Conservation (phyloP, 2,113 vertebrate species). For the Donacobius atricapilla region DNA sequence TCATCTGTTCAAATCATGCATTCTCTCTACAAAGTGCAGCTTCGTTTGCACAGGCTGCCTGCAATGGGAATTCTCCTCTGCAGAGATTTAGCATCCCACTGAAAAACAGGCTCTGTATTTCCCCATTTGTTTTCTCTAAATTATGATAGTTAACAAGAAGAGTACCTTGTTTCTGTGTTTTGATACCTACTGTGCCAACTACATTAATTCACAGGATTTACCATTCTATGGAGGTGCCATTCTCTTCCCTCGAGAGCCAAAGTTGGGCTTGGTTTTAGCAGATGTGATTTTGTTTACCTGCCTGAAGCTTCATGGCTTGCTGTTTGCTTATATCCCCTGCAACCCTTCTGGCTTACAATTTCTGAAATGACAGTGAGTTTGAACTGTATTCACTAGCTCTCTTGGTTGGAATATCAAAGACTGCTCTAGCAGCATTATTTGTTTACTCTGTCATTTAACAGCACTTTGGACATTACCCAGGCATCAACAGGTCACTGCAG, state of each 20-base stretch:
- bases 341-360: background rate
- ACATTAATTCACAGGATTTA: background rate
- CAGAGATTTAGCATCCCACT: conserved; percentile 16
- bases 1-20: conserved; percentile 37
- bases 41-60: background rate
- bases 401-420: background rate
- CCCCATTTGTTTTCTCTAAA: conserved; percentile 38
- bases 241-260: background rate
- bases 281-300: conserved; percentile 52
- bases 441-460: background rate
- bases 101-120: conserved; percentile 8
- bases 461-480: background rate
- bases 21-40: background rate
- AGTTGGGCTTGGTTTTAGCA: conserved; percentile 9
- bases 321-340: background rate
- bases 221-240: background rate
- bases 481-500: background rate
- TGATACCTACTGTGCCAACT: background rate
- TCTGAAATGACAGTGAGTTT: background rate
- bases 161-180: background rate
- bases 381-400: background rate
- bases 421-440: background rate
- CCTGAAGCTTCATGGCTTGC: conserved; percentile 10
- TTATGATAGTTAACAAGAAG: conserved; percentile 20
- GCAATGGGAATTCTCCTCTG: conserved; percentile 48